Evolutionary conservation across 2,797 vertebrate genomes (phyloP).

Genomic region (Pipistrellus nathusii): DNA sequence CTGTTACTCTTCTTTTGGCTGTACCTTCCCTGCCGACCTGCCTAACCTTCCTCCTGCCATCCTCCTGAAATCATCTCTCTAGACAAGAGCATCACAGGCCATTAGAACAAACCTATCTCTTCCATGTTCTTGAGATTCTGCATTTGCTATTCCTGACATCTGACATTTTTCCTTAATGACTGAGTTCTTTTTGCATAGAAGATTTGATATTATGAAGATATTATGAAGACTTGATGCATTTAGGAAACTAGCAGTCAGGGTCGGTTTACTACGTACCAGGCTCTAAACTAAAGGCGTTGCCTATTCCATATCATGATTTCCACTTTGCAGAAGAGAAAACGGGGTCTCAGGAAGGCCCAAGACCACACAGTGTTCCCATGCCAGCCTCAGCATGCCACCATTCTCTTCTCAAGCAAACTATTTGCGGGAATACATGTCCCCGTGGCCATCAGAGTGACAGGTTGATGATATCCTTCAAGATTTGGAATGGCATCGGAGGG

Average conservation of each 20-base stretch:
- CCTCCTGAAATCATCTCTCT: neutral
- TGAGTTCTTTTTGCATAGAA: neutral
- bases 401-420: neutral
- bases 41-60: neutral
- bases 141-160: neutral
- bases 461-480: neutral
- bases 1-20: neutral
- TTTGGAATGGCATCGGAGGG: neutral
- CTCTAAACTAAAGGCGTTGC: neutral
- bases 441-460: neutral
- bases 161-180: neutral
- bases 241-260: neutral
- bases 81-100: neutral
- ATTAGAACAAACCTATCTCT: neutral
- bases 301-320: neutral
- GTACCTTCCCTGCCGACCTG: neutral
- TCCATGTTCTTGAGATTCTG: neutral
- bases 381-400: neutral
- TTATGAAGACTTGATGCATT: neutral
- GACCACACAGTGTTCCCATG: neutral
- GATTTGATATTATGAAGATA: slow-evolving; percentile 4
- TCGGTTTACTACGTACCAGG: neutral
- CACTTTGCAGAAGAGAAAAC: neutral
- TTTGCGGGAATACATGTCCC: neutral
- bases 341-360: neutral